Evolutionary conservation across 2,113 vertebrate genomes (phyloP).

Genomic region (Felis chaus): DNA sequence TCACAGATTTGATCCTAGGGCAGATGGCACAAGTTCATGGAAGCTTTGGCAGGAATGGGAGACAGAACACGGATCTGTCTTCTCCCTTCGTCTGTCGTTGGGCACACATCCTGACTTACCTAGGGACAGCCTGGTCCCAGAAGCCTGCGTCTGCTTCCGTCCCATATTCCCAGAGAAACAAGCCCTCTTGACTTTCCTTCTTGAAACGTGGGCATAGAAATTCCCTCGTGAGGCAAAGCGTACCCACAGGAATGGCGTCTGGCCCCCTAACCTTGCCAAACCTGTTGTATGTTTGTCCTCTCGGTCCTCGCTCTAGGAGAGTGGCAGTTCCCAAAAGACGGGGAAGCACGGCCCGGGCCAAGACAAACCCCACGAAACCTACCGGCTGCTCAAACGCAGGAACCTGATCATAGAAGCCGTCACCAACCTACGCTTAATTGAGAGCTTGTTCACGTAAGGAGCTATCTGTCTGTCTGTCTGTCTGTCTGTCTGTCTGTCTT

Average conservation of each 20-base stretch:
- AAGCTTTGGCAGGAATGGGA: neutral
- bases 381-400: constrained; percentile 93
- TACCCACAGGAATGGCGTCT: accelerated
- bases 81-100: neutral
- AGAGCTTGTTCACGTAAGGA: constrained; percentile 94
- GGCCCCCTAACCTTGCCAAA: neutral
- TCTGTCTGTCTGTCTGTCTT: neutral
- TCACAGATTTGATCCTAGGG: neutral
- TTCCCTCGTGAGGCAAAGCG: neutral
- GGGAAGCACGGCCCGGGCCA: constrained; percentile 37
- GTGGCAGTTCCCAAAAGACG: constrained; percentile 67
- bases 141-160: neutral
- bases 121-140: neutral
- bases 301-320: constrained; percentile 56
- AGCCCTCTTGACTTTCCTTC: neutral
- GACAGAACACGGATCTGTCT: neutral
- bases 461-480: too few relatives aligned
- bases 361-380: constrained; percentile 89
- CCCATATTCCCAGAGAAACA: neutral
- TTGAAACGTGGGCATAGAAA: neutral
- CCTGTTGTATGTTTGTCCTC: accelerated
- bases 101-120: neutral
- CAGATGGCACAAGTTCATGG: neutral
- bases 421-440: constrained; percentile 90
- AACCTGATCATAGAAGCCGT: constrained; percentile 96